Percentiles rank a stretch among this genome's conserved stretches.
Conservation (phyloP, 2,888 invertebrate genomes). For the Gymnocheta viridis region DNA sequence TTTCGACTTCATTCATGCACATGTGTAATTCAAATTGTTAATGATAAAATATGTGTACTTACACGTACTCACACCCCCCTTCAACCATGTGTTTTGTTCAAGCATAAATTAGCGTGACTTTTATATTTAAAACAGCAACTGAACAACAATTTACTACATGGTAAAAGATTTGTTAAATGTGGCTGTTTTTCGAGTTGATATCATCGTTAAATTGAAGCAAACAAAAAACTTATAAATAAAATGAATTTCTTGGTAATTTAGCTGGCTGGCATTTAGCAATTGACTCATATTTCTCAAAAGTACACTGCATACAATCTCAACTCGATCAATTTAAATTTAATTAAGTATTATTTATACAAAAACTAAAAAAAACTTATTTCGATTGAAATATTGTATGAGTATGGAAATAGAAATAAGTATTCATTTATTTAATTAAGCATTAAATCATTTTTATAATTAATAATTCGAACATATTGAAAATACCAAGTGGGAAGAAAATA, state of each 20-base stretch:
- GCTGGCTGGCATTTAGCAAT: slow-evolving; percentile 40
- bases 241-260: slow-evolving; percentile 48
- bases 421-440: slow-evolving; percentile 8
- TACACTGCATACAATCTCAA: not conserved
- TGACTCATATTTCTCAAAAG: slow-evolving; percentile 37
- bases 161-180: slow-evolving; percentile 26
- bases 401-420: not conserved
- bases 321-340: not conserved
- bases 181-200: slow-evolving; percentile 8
- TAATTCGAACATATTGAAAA: not conserved
- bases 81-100: not conserved
- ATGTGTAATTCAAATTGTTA: too few species aligned
- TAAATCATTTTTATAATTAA: slow-evolving; percentile 45
- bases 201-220: slow-evolving; percentile 37
- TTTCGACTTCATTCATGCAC: too few species aligned
- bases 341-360: not conserved
- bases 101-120: slow-evolving; percentile 14
- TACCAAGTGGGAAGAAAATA: not conserved
- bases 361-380: not conserved
- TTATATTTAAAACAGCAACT: not conserved
- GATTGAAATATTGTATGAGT: slow-evolving; percentile 7
- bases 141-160: not conserved
- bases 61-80: too few species aligned
- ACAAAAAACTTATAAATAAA: slow-evolving; percentile 1
- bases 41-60: not conserved